Evolutionary conservation across 2,888 invertebrate species (phyloP).

Genomic region (Hetaerina titia): DNA sequence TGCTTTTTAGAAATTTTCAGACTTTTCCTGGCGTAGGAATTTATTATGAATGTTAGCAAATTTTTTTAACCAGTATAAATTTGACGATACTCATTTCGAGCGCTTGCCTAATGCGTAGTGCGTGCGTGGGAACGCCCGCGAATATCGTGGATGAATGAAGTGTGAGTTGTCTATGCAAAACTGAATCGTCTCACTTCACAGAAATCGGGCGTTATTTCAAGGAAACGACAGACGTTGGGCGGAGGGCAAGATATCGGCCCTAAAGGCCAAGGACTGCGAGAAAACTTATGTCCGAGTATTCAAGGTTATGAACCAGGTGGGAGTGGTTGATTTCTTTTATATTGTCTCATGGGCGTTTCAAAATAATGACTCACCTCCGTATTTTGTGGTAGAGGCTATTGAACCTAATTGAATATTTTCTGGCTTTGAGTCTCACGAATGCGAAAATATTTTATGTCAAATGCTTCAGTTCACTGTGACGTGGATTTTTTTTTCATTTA

Average conservation of each 20-base stretch:
- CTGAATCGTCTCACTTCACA: background rate
- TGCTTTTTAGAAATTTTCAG: too few species aligned
- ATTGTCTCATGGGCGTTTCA: conserved; percentile 26
- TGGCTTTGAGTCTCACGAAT: background rate
- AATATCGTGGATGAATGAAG: background rate
- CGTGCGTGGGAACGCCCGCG: too few species aligned
- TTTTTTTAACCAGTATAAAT: too few species aligned
- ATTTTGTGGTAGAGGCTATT: conserved; percentile 8
- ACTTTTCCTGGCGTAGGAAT: too few species aligned
- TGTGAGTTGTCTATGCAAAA: background rate
- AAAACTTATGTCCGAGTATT: conserved; percentile 8
- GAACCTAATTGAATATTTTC: background rate
- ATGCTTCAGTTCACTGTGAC: background rate
- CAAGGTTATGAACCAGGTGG: conserved; percentile 35
- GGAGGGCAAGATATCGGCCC: background rate
- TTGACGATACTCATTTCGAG: too few species aligned
- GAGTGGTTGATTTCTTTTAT: conserved; percentile 19
- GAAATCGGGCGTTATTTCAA: background rate
- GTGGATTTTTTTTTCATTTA: background rate
- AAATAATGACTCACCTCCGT: conserved; percentile 8
- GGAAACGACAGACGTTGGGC: background rate
- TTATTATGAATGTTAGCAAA: too few species aligned
- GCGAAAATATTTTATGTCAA: background rate
- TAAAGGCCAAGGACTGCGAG: background rate
- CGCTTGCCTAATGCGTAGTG: too few species aligned